Evolutionary conservation across 2,797 vertebrate genomes (phyloP).

Genomic region (Morus bassanus): DNA sequence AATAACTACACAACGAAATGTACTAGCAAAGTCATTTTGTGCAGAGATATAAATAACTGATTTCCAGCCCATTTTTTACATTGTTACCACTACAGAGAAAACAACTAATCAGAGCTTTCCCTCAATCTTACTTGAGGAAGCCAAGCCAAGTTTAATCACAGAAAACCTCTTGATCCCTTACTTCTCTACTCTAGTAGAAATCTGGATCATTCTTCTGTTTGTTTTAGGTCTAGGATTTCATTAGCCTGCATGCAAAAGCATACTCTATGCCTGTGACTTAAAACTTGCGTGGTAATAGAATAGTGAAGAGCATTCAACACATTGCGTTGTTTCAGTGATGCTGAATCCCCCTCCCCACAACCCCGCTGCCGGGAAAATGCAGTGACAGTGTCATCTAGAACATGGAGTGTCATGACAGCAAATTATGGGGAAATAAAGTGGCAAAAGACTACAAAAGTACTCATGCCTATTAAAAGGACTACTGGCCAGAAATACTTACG

Average conservation of each 20-base stretch:
- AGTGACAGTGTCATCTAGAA: background rate
- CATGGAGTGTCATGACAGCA: background rate
- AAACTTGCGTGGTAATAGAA: background rate
- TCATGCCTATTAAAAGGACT: background rate
- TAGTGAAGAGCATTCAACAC: background rate
- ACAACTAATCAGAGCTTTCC: slow-evolving; percentile 19
- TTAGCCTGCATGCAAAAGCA: background rate
- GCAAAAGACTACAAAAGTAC: background rate
- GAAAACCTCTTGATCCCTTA: background rate
- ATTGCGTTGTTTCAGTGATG: fast-evolving
- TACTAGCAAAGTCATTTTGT: slow-evolving; percentile 39
- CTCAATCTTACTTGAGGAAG: slow-evolving; percentile 22
- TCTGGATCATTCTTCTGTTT: background rate
- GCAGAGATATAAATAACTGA: slow-evolving; percentile 49
- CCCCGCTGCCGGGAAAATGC: background rate
- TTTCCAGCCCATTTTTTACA: slow-evolving; percentile 49
- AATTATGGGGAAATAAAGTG: background rate
- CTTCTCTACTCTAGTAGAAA: background rate
- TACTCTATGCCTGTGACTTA: background rate
- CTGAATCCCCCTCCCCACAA: background rate
- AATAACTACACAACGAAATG: slow-evolving; percentile 45
- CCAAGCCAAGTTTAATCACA: background rate
- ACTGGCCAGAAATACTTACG: background rate
- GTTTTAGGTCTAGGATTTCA: background rate
- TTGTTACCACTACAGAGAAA: slow-evolving; percentile 41